Conservation (phyloP, 2,888 invertebrate species). For the Electrophaes corylata region DNA sequence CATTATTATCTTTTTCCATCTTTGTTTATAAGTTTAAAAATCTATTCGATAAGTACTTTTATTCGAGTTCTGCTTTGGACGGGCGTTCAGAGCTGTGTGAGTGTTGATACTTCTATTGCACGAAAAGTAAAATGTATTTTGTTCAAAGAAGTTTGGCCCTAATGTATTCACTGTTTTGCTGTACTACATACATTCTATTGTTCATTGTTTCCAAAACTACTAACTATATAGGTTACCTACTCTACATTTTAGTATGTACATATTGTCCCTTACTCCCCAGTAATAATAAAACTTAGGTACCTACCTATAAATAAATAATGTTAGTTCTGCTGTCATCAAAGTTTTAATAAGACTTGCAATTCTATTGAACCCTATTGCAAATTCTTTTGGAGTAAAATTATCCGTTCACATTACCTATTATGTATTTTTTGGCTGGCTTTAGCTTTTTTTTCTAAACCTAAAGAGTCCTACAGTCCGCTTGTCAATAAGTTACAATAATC, state of each 20-base stretch:
- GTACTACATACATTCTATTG: conserved; percentile 41
- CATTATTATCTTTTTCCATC: conserved; percentile 50
- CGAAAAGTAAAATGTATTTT: conserved; percentile 21
- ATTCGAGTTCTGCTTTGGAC: conserved; percentile 28
- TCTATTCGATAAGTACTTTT: conserved; percentile 18
- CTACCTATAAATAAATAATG: background rate
- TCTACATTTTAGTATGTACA: no score
- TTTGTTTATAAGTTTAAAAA: conserved; percentile 32
- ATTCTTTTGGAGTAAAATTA: background rate
- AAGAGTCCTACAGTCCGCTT: conserved; percentile 26
- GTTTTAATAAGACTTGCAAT: no score
- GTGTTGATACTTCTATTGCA: conserved; percentile 26
- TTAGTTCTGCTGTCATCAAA: no score
- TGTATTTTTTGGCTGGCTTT: background rate
- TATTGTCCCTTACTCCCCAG: no score
- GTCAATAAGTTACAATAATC: conserved; percentile 55
- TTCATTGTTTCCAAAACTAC: conserved; percentile 40
- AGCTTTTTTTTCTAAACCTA: conserved; percentile 29
- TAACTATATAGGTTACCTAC: no score
- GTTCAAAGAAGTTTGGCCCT: conserved; percentile 28
- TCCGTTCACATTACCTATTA: no score
- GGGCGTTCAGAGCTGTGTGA: conserved; percentile 33
- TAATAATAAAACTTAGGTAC: no score
- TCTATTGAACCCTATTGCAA: background rate
- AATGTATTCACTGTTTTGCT: conserved; percentile 21